Evolutionary conservation across 2,113 vertebrate genomes (phyloP).

Genomic region (Cheirogaleus medius): DNA sequence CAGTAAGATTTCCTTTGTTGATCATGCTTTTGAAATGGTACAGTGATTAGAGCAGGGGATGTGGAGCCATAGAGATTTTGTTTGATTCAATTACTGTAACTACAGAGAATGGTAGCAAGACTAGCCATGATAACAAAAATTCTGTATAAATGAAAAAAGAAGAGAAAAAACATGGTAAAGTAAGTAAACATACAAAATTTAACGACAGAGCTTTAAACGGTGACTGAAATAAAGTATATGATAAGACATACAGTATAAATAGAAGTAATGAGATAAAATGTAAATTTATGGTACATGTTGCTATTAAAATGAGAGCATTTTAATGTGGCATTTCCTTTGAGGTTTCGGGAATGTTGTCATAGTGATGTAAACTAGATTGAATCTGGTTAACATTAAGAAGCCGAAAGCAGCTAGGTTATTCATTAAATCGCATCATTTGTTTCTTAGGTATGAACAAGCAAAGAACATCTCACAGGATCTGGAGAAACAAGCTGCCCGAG

Average conservation of each 20-base stretch:
- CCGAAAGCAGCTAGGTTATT: neutral
- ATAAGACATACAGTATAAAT: neutral
- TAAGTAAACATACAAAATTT: neutral
- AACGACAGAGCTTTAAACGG: neutral
- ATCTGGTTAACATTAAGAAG: neutral
- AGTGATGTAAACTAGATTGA: neutral
- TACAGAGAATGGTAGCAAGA: neutral
- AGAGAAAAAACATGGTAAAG: neutral
- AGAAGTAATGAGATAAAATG: neutral
- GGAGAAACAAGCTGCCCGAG: slow-evolving; percentile 93
- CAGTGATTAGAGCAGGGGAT: neutral
- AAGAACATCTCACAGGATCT: slow-evolving; percentile 94
- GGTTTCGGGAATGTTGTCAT: neutral
- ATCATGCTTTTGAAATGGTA: neutral
- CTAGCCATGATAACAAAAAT: neutral
- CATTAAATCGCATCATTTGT: neutral
- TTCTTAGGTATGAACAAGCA: slow-evolving; percentile 92
- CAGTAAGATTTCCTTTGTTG: neutral
- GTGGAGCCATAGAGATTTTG: neutral
- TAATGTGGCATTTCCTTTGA: slow-evolving; percentile 1
- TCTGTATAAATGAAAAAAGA: neutral
- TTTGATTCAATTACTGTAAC: neutral
- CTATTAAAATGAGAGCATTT: slow-evolving; percentile 18
- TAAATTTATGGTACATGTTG: neutral
- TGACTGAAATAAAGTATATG: neutral